Evolutionary conservation across 2,797 vertebrate genomes (phyloP).

Genomic region (Potorous gilbertii): DNA sequence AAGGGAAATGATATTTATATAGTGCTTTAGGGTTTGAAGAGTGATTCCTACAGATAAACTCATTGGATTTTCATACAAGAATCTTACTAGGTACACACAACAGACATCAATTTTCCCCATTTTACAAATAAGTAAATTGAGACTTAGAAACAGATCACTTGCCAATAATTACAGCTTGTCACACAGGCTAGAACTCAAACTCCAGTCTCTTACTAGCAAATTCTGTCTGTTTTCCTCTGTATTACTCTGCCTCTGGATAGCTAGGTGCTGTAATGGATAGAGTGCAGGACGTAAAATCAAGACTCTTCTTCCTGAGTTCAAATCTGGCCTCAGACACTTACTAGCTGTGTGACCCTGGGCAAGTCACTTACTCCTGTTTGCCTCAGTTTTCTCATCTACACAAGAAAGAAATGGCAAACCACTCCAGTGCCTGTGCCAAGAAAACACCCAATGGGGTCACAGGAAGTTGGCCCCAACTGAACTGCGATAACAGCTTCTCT

Average conservation of each 20-base stretch:
- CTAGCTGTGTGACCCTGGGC: background rate
- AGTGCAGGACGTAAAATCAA: background rate
- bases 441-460: background rate
- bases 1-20: background rate
- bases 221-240: background rate
- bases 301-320: background rate
- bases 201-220: background rate
- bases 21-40: background rate
- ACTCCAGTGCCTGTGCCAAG: background rate
- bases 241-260: background rate
- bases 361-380: background rate
- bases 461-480: background rate
- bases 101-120: background rate
- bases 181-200: background rate
- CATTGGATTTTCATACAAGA: background rate
- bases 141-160: background rate
- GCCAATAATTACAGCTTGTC: background rate
- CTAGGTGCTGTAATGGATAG: background rate
- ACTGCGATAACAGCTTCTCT: background rate
- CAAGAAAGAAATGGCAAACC: background rate
- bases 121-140: conserved; percentile 40
- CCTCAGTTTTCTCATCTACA: background rate
- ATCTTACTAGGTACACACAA: background rate
- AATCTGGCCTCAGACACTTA: background rate
- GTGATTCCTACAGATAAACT: background rate